Evolutionary conservation across 2,797 vertebrate genomes (phyloP).

Genomic region (Eidolon dupreanum): DNA sequence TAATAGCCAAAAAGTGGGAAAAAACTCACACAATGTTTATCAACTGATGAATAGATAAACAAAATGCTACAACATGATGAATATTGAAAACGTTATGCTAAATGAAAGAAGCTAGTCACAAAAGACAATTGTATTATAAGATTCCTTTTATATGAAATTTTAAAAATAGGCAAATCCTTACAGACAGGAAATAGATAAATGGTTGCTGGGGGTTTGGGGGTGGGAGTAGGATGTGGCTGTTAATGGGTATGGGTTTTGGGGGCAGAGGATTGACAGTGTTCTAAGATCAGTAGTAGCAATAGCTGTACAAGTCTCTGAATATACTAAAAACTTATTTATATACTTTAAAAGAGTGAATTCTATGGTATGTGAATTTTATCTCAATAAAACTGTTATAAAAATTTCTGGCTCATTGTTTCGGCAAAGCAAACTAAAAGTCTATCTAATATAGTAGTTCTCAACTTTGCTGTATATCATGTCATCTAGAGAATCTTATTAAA

Average conservation of each 20-base stretch:
- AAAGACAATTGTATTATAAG: background rate
- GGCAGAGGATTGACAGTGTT: background rate
- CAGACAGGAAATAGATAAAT: background rate
- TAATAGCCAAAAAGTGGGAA: background rate
- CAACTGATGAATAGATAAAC: background rate
- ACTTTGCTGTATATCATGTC: background rate
- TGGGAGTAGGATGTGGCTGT: background rate
- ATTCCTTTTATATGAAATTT: background rate
- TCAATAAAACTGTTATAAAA: slow-evolving; percentile 16
- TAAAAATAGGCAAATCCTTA: background rate
- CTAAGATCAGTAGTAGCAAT: background rate
- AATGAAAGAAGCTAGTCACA: background rate
- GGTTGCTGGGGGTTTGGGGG: background rate
- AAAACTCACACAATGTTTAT: background rate
- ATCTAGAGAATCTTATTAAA: background rate
- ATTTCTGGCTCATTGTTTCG: slow-evolving; percentile 2
- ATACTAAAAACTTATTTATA: background rate
- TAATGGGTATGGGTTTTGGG: background rate
- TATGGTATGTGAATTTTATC: background rate
- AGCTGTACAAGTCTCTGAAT: background rate
- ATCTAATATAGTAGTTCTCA: background rate
- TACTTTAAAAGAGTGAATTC: background rate
- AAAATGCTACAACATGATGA: background rate
- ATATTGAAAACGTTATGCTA: background rate
- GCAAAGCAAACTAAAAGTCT: background rate